Conservation (phyloP, 2,113 vertebrate species). For the Poicephalus gulielmi region DNA sequence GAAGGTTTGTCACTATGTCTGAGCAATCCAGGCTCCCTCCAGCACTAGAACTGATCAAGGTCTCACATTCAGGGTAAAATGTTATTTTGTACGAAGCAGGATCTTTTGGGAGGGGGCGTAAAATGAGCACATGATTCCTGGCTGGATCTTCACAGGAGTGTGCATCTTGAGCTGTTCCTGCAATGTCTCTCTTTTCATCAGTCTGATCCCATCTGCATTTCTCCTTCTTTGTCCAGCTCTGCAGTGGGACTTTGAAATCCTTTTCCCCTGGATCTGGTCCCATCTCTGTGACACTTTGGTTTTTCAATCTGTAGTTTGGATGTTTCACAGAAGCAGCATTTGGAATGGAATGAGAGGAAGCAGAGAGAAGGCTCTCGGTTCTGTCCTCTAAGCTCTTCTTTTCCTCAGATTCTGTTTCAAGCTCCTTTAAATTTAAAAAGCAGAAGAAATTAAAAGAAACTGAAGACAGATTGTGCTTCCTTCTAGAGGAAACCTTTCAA, state of each 20-base stretch:
- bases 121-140: neutral
- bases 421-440: conserved; percentile 73
- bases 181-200: neutral
- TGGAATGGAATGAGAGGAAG: conserved; percentile 58
- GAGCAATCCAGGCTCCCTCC: neutral
- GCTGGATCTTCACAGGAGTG: neutral
- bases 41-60: neutral
- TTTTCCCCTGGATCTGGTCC: conserved; percentile 4
- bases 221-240: conserved; percentile 21
- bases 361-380: neutral
- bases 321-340: neutral
- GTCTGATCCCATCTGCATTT: neutral
- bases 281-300: neutral
- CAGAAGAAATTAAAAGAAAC: conserved; percentile 37
- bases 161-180: neutral
- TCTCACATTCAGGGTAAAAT: conserved; percentile 45
- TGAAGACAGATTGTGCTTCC: neutral
- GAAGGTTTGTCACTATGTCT: conserved; percentile 65
- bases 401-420: conserved; percentile 58
- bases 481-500: conserved; percentile 8
- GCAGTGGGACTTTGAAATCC: neutral
- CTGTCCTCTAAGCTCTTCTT: conserved; percentile 54
- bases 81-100: neutral
- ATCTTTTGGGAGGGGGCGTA: neutral
- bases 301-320: neutral